Evolutionary conservation across 2,113 vertebrate genomes (phyloP), one percentile per base, ranked within the genome.

Genomic region (Pseudorhombus dupliciocellatus): DNA sequence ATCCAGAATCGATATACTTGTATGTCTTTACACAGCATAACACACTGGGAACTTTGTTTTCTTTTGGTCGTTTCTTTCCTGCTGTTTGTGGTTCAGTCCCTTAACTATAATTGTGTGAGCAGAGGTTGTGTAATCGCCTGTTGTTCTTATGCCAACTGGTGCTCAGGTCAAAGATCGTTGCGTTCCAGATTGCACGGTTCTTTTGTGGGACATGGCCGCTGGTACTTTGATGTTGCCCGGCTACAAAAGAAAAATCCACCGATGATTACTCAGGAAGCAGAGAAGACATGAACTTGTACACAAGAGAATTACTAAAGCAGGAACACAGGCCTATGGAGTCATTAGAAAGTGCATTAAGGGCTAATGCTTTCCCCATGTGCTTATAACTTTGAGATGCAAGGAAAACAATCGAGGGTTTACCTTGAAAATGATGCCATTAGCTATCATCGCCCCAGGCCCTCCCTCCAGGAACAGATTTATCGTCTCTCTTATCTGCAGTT

Each of bases 281-380:
- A 79, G 76, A 89, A 70, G 77, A 73, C 66, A 83, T 85, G 66
- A 80, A 86, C 72, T 74, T 30, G 20, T 75, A 85, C 75, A 84
- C 70, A 70, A 67, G 84, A 90, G 79, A 90, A 89, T 84, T 60
- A 77, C 75, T 58, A 73, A 87, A 91, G 84, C 86, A 84, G 84
- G 76, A 90, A 84, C 81, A 64, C 80, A 81, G 88, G 70, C 83
- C 79, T 84, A 80, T 66, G 34, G 69, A 85, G 78, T 89, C 91
- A 92, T 91, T 91, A 91, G 83, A 88, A 73, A 87, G 75, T 76
- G 67, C 85, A 91, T 90, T 88, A 86, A 53, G 82, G 42, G 11
- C 37, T 89, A 87, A 91, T 91, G 84, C 31, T 86, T 91, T 88
- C 81, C 78, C 77, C 88, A 88, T 92, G 86, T 91, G 88, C 80